phyloP scores from a whole-genome alignment of 2,113 vertebrate species.

The Synchiropus splendidus region DNA sequence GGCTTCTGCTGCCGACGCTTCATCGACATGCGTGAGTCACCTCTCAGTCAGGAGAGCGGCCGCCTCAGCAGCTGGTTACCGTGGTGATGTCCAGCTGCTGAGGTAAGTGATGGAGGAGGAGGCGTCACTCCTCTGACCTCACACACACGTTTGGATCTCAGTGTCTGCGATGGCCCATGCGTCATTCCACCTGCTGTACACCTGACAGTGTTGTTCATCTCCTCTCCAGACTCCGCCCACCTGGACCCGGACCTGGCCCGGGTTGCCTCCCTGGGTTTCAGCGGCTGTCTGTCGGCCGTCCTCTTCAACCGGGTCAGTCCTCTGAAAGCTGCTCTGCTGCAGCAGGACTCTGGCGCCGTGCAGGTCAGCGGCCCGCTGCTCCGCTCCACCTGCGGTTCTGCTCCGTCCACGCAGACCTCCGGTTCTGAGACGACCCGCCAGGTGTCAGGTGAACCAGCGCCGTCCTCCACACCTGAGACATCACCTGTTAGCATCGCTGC shows the following conservation, averaged over 20 bases:
- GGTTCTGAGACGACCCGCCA: constrained; percentile 79
- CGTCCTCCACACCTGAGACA: no score
- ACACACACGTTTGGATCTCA: no score
- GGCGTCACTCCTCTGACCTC: no score
- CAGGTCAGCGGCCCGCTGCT: constrained; percentile 68
- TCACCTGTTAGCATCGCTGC: no score
- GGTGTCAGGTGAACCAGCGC: constrained; percentile 72
- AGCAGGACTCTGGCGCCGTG: constrained; percentile 62
- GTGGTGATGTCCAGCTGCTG: constrained; percentile 15
- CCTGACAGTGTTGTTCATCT: no score
- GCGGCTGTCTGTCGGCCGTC: constrained; percentile 83
- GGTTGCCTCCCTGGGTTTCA: constrained; percentile 77
- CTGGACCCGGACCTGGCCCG: constrained; percentile 74
- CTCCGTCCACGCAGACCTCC: constrained; percentile 64
- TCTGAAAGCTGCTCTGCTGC: constrained; percentile 79
- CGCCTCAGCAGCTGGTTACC: no score
- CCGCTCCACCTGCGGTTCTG: constrained; percentile 77
- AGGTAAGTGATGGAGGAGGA: no score
- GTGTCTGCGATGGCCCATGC: no score
- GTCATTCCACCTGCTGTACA: no score
- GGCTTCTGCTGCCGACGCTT: no score
- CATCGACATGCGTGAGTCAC: no score
- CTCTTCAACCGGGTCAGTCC: constrained; percentile 81
- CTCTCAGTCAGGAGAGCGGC: no score
- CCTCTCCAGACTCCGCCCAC: constrained; percentile 37